These are phyloP conservation scores for Parascotia fuliginaria DNA, from an alignment of 2,888 invertebrate species.

Conservation along the genomic window DNA sequence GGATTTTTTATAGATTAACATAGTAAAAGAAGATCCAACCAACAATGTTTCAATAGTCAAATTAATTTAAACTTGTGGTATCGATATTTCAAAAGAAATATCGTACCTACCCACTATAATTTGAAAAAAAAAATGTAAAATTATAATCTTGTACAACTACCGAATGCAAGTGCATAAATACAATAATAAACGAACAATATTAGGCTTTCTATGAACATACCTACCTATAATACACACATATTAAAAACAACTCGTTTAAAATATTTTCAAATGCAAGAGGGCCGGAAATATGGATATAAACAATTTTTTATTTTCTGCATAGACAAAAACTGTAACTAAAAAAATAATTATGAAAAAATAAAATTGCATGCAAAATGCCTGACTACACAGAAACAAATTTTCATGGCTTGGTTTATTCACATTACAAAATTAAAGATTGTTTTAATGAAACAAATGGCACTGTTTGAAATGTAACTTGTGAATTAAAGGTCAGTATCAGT, in stretches of 20 bases:
- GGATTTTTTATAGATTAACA: constrained; percentile 32
- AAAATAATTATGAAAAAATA: too few species aligned
- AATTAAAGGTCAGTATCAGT: constrained; percentile 1
- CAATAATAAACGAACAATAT: constrained; percentile 20
- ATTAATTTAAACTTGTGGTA: constrained; percentile 29
- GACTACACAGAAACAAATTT: too few species aligned
- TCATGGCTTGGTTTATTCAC: too few species aligned
- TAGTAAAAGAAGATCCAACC: constrained; percentile 24
- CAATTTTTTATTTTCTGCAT: too few species aligned
- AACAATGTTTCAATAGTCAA: constrained; percentile 14
- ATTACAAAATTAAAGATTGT: constrained; percentile 3
- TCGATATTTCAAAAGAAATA: constrained; percentile 28
- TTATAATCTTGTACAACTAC: constrained; percentile 25
- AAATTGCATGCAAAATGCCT: constrained; percentile 7
- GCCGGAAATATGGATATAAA: too few species aligned
- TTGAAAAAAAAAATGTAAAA: constrained; percentile 30
- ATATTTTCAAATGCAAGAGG: constrained; percentile 37
- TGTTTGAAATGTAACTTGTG: constrained; percentile 47
- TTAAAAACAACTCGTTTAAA: constrained; percentile 16
- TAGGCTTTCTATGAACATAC: constrained; percentile 43
- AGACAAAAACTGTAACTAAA: too few species aligned
- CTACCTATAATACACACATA: constrained; percentile 23
- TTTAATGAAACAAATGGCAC: constrained; percentile 50
- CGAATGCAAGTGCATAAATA: constrained; percentile 20
- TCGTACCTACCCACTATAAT: constrained; percentile 44